Evolutionary conservation across 2,797 vertebrate genomes (phyloP), one percentile per base, ranked within the genome.

Genomic region (Darevskia mixta): DNA sequence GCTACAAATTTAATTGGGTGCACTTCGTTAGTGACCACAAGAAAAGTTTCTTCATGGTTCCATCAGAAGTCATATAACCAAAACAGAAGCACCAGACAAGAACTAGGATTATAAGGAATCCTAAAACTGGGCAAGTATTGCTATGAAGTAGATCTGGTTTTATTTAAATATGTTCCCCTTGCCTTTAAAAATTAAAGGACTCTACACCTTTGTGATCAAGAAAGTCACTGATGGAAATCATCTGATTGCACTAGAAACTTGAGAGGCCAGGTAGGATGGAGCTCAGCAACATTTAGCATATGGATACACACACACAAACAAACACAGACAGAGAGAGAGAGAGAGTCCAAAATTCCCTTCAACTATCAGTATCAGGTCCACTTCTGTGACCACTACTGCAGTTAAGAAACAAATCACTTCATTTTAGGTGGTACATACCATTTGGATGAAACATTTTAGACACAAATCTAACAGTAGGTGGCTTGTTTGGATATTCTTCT

Each of bases 401-500:
- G 67, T 0, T 29, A 79, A 58, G 49, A 20, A 73, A 0, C n/a
- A 89, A 72, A 1, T 35, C 45, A 8, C 9, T 8, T 0, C 27
- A 82, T 0, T 29, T 85, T 45, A 58, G 67, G 0, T 29, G 79
- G 82, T 93, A 97, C 97, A 95, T 97, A 98, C 99, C 99, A 97
- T 99, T 99, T 95, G 98, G 99, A 97, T 99, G 98, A 98, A 99
- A 99, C 99, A 99, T 99, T 98, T 99, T 99, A 94, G 99, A 99
- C 92, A 99, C 98, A 98, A 99, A 99, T 97, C 99, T 98, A 96
- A 99, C 99, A 94, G 99, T 99, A 87, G 98, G 99, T 92, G 99
- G 98, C 96, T 99, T 99, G 97, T 99, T 99, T 2, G 99, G 99
- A 97, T 99, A 99, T 97, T 99, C 99, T 97, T 99, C 99, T 96